A percentile compares a stretch with the other conserved stretches of the same genome.
Conservation (phyloP, 35 echinoderm and acorn worm genomes). For the Hemicentrotus pulcherrimus region DNA sequence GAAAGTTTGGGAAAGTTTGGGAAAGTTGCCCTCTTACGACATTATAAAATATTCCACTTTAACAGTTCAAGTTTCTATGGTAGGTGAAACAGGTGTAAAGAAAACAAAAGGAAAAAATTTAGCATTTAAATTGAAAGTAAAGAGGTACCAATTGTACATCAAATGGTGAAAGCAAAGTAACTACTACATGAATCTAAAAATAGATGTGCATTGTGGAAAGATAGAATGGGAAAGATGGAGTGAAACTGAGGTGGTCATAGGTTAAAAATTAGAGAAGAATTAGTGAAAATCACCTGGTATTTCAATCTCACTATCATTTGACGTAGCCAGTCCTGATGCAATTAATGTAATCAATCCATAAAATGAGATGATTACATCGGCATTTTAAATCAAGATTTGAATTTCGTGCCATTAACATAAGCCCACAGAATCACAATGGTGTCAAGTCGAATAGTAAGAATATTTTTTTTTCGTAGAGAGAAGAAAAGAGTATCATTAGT, state of each 20-base stretch:
- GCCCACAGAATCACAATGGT: not conserved
- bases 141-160: not conserved
- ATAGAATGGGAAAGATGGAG: not conserved
- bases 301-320: slow-evolving; percentile 29
- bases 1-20: not conserved
- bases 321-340: slow-evolving; percentile 22
- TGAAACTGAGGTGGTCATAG: not conserved
- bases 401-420: not conserved
- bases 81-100: not conserved
- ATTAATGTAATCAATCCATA: not conserved
- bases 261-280: slow-evolving; percentile 10
- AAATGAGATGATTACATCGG: not conserved
- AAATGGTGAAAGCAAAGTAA: not conserved
- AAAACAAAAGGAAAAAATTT: not conserved
- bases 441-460: not conserved
- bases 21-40: no score
- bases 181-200: not conserved
- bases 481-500: not conserved
- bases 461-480: not conserved
- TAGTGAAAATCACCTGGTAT: slow-evolving; percentile 51
- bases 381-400: not conserved
- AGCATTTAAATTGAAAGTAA: not conserved
- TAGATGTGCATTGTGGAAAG: not conserved
- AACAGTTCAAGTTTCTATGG: not conserved
- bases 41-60: not conserved